Evolutionary conservation across 2,113 vertebrate species (phyloP).

Genomic region (Peromyscus leucopus): DNA sequence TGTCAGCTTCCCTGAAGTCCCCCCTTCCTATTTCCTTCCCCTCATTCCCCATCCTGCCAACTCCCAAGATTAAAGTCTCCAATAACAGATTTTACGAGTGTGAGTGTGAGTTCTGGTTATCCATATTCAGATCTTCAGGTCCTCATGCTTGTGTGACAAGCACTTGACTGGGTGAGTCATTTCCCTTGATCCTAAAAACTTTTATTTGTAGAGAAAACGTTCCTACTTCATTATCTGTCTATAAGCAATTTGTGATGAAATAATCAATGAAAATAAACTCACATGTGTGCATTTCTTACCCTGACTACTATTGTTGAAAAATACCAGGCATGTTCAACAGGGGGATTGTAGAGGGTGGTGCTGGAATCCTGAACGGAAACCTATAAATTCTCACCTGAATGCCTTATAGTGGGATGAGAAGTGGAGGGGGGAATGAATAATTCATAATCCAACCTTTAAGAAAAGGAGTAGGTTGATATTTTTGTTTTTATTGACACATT

Average conservation of each 20-base stretch:
- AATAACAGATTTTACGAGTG: not conserved
- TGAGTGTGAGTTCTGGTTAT: not conserved
- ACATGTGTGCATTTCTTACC: not conserved
- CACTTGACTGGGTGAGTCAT: not conserved
- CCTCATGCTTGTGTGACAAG: not conserved
- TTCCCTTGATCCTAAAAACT: not conserved
- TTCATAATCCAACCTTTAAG: too few species aligned
- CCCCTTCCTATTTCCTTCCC: too few species aligned
- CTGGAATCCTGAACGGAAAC: too few species aligned
- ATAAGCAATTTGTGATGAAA: not conserved
- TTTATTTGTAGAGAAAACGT: not conserved
- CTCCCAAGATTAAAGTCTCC: not conserved
- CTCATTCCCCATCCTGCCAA: not conserved
- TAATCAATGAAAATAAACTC: not conserved
- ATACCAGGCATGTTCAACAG: too few species aligned
- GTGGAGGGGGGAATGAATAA: rapidly evolving
- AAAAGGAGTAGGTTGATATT: not conserved
- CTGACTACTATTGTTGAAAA: too few species aligned
- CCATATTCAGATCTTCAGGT: not conserved
- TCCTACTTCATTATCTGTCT: not conserved
- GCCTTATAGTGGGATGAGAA: too few species aligned
- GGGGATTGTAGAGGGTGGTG: rapidly evolving
- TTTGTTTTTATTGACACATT: not conserved
- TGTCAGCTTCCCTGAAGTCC: not conserved
- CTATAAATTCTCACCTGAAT: not conserved